A percentile compares a stretch with the other conserved stretches of the same genome.
These are phyloP conservation scores for Ictidomys tridecemlineatus DNA, from an alignment of 2,113 vertebrate species.

Conservation along the genomic window DNA sequence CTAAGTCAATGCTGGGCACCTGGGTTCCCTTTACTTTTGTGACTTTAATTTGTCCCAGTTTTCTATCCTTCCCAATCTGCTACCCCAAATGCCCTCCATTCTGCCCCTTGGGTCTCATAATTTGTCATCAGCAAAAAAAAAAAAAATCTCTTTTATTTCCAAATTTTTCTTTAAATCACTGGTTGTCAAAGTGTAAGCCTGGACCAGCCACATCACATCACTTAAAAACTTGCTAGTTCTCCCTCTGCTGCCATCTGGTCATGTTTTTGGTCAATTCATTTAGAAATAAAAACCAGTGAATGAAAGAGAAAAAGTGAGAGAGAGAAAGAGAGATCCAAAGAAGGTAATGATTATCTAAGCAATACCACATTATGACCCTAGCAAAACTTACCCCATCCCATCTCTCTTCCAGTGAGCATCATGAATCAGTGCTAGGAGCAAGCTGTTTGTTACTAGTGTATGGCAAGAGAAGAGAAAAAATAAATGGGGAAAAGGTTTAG, in stretches of 20 bases:
- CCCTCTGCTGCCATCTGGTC: slow-evolving; percentile 79
- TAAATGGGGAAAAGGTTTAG: not conserved
- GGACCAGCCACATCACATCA: not conserved
- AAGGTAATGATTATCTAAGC: not conserved
- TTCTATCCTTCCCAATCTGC: not conserved
- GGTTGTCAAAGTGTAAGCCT: not conserved
- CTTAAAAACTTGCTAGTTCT: not conserved
- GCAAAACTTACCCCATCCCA: not conserved
- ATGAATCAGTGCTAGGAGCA: not conserved
- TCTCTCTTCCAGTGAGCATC: not conserved
- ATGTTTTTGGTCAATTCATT: slow-evolving; percentile 84
- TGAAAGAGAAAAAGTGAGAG: not conserved
- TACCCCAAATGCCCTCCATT: not conserved
- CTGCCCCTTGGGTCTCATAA: not conserved
- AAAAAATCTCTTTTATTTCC: not conserved
- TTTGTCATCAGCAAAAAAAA: not conserved
- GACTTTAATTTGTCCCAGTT: not conserved
- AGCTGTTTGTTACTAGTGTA: too few species aligned
- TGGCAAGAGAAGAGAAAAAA: not conserved
- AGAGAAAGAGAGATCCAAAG: not conserved
- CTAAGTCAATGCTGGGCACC: too few species aligned
- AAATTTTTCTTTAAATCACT: not conserved
- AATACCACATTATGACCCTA: not conserved
- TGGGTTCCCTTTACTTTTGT: not conserved
- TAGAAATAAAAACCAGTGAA: slow-evolving; percentile 83